Evolutionary conservation across 37 sponge, comb jelly and placozoan species (phyloP).

Genomic region (Sycon ciliatum): DNA sequence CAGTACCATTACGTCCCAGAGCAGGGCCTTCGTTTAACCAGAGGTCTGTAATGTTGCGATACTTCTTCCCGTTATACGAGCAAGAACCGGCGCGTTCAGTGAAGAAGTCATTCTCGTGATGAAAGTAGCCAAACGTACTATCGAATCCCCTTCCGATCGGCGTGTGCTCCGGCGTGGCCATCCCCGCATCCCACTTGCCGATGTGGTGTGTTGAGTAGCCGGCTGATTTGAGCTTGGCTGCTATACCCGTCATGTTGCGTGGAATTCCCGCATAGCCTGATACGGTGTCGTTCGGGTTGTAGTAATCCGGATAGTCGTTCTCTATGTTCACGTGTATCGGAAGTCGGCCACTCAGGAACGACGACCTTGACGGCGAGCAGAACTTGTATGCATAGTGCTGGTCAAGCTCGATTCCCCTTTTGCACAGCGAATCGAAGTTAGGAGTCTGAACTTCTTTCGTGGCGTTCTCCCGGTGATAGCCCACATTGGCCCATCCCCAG

Average conservation of each 20-base stretch:
- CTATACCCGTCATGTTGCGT: conserved; percentile 22
- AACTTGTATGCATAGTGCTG: conserved; percentile 34
- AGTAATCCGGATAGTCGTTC: neutral
- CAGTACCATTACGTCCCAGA: conserved; percentile 31
- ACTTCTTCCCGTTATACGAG: no score
- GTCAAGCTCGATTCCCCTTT: conserved; percentile 33
- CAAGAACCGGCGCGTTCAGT: no score
- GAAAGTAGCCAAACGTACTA: conserved; percentile 32
- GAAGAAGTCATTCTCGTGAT: conserved; percentile 29
- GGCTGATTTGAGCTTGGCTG: conserved; percentile 18
- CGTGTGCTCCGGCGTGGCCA: conserved; percentile 22
- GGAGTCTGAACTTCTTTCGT: conserved; percentile 13
- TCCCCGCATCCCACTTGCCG: conserved; percentile 41
- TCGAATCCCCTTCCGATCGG: conserved; percentile 34
- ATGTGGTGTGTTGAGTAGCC: conserved; percentile 47
- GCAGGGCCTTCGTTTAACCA: conserved; percentile 40
- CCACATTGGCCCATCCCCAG: conserved; percentile 47
- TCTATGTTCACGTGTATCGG: conserved; percentile 19
- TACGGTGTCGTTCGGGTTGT: conserved; percentile 30
- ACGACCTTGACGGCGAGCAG: conserved; percentile 22
- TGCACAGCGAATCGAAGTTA: conserved; percentile 30
- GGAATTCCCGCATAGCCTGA: conserved; percentile 17
- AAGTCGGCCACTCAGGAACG: conserved; percentile 18
- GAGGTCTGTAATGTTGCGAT: conserved; percentile 30
- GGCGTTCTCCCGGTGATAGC: conserved; percentile 17